Base-by-base conservation (phyloP, 2,888 invertebrate species). In the Synanthedon tipuliformis region DNA sequence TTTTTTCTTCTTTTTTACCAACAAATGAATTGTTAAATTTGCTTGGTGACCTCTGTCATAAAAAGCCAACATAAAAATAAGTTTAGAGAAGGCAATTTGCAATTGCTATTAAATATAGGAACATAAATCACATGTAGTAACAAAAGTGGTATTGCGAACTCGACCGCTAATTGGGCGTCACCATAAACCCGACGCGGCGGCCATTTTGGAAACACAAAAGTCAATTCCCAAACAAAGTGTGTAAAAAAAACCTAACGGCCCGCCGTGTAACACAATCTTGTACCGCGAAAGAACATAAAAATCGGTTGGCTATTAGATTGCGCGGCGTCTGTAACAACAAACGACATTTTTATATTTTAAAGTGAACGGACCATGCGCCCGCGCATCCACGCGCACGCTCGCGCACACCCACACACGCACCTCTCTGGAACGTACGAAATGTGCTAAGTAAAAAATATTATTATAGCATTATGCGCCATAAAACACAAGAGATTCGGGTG, bases 391-490 rank as follows among this genome's bases (percentile, higher is more conserved):
- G 60, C 63, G 61, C 62, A 59, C 59, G 53, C 54, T 53, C 55
- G 55, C 56, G 56, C 55, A 51, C 60, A 55, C 61, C 50, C 57
- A 58, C 62, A 54, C 65, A 58, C 60, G 57, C 55, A 53, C 56
- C 53, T 50, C 51, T 41, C 55, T 59, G 61, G 70, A 71, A 76
- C 75, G 75, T 73, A 81, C 80, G 34, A 75, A 77, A 81, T 80
- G 84, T 83, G 85, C 83, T 84, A 85, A 86, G 85, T 85, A 84
- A 86, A 85, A 86, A 84, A 84, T 85, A 85, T 83, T 82, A 85
- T 84, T 84, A 81, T 78, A 75, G 73, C 73, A 79, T 85, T 82
- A 83, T 84, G 77, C 68, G 78, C 81, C 80, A 83, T 87, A 85
- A 85, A 85, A 85, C 81, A 83, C 80, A 67, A 72, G 69, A 67